Evolutionary conservation across 2,888 invertebrate species (phyloP).

Genomic region (Gortyna flavago): DNA sequence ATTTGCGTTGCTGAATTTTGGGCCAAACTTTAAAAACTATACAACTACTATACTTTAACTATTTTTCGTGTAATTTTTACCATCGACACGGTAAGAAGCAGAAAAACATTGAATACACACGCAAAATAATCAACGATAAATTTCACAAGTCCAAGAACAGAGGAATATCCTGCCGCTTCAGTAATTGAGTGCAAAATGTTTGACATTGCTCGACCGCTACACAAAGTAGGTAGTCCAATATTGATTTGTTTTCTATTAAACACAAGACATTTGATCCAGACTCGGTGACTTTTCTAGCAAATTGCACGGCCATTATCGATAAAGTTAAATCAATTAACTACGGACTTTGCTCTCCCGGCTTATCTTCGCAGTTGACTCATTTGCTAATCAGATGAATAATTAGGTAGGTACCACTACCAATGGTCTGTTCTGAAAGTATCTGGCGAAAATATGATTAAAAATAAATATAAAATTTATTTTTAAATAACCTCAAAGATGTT

Average conservation of each 20-base stretch:
- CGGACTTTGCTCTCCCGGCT: slow-evolving; percentile 31
- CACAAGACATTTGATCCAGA: slow-evolving; percentile 50
- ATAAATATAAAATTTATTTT: too few species aligned
- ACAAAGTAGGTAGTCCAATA: slow-evolving; percentile 16
- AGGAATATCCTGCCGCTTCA: not conserved
- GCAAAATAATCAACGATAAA: not conserved
- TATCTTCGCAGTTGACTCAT: slow-evolving; percentile 44
- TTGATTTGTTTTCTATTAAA: slow-evolving; percentile 48
- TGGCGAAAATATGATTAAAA: not conserved
- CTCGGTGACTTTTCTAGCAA: slow-evolving; percentile 30
- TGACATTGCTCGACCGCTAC: slow-evolving; percentile 50
- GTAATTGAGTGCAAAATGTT: slow-evolving; percentile 25
- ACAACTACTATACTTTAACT: too few species aligned
- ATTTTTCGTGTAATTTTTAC: not conserved
- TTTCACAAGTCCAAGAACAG: not conserved
- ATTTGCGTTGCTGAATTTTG: not conserved
- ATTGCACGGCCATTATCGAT: slow-evolving; percentile 39
- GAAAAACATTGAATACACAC: not conserved
- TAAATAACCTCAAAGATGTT: not conserved
- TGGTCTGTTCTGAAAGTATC: not conserved
- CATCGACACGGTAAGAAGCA: not conserved
- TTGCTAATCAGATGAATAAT: slow-evolving; percentile 17
- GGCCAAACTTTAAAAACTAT: too few species aligned
- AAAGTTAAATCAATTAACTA: slow-evolving; percentile 42
- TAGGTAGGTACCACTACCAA: too few species aligned